Conservation (phyloP, 2,797 vertebrate genomes). For the Chaunax sp. region DNA sequence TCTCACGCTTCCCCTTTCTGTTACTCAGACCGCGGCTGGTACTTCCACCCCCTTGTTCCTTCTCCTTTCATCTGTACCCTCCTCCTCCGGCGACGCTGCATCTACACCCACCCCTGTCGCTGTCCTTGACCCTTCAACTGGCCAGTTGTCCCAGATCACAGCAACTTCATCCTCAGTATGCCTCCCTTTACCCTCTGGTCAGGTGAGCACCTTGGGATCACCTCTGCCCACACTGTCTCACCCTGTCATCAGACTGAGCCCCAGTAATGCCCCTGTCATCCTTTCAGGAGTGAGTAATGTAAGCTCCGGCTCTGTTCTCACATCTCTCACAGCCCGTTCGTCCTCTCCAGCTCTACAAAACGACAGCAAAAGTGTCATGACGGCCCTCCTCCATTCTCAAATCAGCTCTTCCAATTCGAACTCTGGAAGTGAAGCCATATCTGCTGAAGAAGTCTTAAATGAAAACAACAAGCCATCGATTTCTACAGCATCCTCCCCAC, state of each 20-base stretch:
- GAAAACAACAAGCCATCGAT: constrained; percentile 74
- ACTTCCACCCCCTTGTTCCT: constrained; percentile 77
- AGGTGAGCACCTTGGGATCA: constrained; percentile 54
- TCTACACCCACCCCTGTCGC: constrained; percentile 74
- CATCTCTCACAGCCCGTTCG: constrained; percentile 37
- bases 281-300: constrained; percentile 66
- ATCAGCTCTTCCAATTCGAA: constrained; percentile 68
- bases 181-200: constrained; percentile 67
- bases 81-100: constrained; percentile 66
- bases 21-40: constrained; percentile 65
- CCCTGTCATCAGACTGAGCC: constrained; percentile 67
- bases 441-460: constrained; percentile 71
- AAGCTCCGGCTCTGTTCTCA: constrained; percentile 42
- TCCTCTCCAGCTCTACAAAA: constrained; percentile 50
- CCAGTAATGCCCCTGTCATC: constrained; percentile 66
- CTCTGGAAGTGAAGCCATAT: constrained; percentile 79
- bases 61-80: constrained; percentile 79
- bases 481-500: constrained; percentile 55
- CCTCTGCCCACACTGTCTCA: constrained; percentile 64
- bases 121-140: constrained; percentile 73
- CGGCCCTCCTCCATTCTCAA: constrained; percentile 45
- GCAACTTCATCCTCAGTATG: constrained; percentile 66
- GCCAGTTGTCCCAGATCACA: constrained; percentile 76
- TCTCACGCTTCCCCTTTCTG: constrained; percentile 78
- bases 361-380: constrained; percentile 23